A percentile compares a stretch with the other conserved stretches of the same genome.
phyloP scores from a whole-genome alignment of 92 coral and sea anemone species.

The Epizoanthus fatuus region DNA sequence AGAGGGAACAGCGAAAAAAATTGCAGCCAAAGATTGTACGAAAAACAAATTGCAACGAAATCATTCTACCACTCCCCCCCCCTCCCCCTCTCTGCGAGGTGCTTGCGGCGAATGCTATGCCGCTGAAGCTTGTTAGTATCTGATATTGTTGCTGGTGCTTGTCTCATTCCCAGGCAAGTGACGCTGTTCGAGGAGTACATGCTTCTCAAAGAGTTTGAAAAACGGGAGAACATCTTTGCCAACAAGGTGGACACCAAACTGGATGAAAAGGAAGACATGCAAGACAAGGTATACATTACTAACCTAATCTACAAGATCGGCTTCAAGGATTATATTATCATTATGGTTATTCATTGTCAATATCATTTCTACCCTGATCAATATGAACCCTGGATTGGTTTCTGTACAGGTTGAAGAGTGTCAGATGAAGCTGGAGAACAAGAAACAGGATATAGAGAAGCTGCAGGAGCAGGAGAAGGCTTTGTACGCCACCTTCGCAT shows the following conservation, averaged over 20 bases:
- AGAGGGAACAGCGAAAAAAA: too few relatives aligned
- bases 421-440: slow-evolving; percentile 91
- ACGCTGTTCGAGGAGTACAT: slow-evolving; percentile 97
- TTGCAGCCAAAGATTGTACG: too few relatives aligned
- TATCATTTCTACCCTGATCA: not conserved
- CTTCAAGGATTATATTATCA: too few relatives aligned
- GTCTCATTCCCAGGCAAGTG: slow-evolving; percentile 78
- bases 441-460: slow-evolving; percentile 95
- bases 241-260: slow-evolving; percentile 94
- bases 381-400: not conserved
- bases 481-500: slow-evolving; percentile 88
- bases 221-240: slow-evolving; percentile 96
- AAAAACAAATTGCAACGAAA: too few relatives aligned
- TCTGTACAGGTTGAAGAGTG: slow-evolving; percentile 91
- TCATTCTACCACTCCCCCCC: too few relatives aligned
- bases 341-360: not conserved
- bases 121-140: too few relatives aligned
- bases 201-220: slow-evolving; percentile 98
- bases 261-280: slow-evolving; percentile 95
- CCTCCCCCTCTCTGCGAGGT: too few relatives aligned
- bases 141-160: not conserved
- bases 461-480: slow-evolving; percentile 96
- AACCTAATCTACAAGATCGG: not conserved
- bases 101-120: too few relatives aligned
- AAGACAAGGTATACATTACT: slow-evolving; percentile 82